Evolutionary conservation across 2,113 vertebrate species (phyloP).

Genomic region (Shinisaurus crocodilurus): DNA sequence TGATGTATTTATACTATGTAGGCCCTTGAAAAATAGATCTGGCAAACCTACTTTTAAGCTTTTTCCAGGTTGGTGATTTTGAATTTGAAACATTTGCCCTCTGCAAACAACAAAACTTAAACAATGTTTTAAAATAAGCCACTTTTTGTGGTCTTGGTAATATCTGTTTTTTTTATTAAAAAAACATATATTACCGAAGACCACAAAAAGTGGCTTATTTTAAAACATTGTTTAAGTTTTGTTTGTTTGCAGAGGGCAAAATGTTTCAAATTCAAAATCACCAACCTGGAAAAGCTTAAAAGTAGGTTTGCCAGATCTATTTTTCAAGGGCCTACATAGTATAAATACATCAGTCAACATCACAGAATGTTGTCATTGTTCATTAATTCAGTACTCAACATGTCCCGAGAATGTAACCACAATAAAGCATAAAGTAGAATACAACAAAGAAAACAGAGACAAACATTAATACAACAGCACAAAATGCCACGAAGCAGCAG

Average conservation of each 20-base stretch:
- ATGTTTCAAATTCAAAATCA: conserved; percentile 56
- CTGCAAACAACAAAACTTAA: conserved; percentile 25
- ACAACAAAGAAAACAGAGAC: conserved; percentile 71
- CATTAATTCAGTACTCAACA: conserved; percentile 40
- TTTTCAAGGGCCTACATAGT: conserved; percentile 47
- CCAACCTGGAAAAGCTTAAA: conserved; percentile 27
- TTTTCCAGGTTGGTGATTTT: conserved; percentile 47
- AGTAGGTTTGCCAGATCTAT: conserved; percentile 35
- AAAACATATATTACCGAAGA: not conserved
- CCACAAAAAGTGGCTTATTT: conserved; percentile 1
- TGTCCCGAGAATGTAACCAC: conserved; percentile 60
- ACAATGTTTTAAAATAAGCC: conserved; percentile 4
- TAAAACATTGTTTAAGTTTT: conserved; percentile 6
- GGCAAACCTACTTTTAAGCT: conserved; percentile 26
- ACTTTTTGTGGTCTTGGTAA: not conserved
- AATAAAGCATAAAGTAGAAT: conserved; percentile 61
- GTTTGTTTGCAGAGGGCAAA: conserved; percentile 32
- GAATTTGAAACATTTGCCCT: conserved; percentile 49
- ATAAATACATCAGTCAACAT: conserved; percentile 70
- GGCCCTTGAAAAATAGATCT: conserved; percentile 41
- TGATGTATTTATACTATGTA: conserved; percentile 69
- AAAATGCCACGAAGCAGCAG: conserved; percentile 78
- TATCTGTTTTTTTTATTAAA: not conserved
- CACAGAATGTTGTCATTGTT: conserved; percentile 48
- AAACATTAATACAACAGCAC: conserved; percentile 76